Percentiles rank a stretch among this genome's conserved stretches.
Evolutionary conservation across 2,797 vertebrate genomes (phyloP).

Genomic region (Macropus fuliginosus): DNA sequence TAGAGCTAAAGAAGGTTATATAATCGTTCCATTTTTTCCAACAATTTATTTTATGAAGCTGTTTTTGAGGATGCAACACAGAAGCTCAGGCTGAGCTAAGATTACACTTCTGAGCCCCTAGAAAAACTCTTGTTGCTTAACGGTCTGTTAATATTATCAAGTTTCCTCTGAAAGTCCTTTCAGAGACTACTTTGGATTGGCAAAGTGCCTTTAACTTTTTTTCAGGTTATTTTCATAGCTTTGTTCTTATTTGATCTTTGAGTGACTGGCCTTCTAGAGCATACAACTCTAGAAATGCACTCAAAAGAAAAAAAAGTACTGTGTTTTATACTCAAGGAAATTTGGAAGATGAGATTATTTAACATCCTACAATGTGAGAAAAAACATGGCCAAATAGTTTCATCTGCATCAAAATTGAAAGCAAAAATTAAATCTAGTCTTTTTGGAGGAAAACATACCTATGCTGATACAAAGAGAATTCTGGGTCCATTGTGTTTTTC

Average conservation of each 20-base stretch:
- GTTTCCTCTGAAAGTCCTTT: not conserved
- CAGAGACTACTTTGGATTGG: not conserved
- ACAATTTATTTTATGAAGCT: conserved; percentile 47
- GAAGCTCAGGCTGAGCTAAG: conserved; percentile 26
- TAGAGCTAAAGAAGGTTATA: conserved; percentile 36
- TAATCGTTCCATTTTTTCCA: conserved; percentile 54
- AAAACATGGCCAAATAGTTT: not conserved
- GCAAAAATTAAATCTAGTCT: not conserved
- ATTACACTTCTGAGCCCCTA: conserved; percentile 36
- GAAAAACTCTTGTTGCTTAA: conserved; percentile 41
- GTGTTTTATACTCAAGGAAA: not conserved
- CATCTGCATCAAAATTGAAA: not conserved
- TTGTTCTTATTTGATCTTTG: conserved; percentile 24
- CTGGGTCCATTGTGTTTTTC: not conserved
- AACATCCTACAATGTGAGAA: not conserved
- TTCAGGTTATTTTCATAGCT: not conserved
- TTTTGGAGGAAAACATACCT: not conserved
- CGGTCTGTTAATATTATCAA: conserved; percentile 36
- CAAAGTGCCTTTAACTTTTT: not conserved
- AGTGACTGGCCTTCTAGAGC: not conserved
- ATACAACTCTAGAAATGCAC: not conserved
- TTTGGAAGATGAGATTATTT: not conserved
- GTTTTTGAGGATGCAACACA: conserved; percentile 44
- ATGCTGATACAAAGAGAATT: not conserved
- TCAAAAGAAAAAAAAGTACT: not conserved